Base-by-base conservation (phyloP, 2,113 vertebrate genomes). In the Rynchops niger region DNA sequence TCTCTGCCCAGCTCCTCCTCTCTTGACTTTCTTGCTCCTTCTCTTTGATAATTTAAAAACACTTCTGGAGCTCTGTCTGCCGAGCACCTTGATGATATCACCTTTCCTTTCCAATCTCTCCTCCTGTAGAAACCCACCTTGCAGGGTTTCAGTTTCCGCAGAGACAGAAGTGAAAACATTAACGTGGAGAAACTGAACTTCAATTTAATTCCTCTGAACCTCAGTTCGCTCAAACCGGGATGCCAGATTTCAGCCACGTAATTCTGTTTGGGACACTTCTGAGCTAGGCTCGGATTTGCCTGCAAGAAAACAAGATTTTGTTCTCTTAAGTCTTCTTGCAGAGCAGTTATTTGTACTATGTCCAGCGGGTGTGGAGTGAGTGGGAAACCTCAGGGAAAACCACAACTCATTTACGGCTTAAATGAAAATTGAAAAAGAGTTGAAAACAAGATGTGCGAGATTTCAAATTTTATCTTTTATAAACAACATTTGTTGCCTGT, bases 331-430 rank as follows among this genome's bases (percentile, higher is more conserved):
- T 88, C 78, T 36, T 69, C 66, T 81, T 56, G 47, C 53, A 69
- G 50, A 93, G 40, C 52, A 42, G n/a, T 92, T 88, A 59, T 88
- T 92, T 86, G 67, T 92, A 42, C 25, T 10, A 6, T 50, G 56
- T 71, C 93, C 94, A 82, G 83, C 5, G 17, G 88, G 82, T 3
- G 4, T 52, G 42, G 58, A 72, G 43, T 21, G 67, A 88, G 78
- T 49, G 67, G 85, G 79, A 88, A 88, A 93, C 93, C 87, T 91
- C 58, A 52, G 86, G 87, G 82, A 58, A 82, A 96, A 92, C 49
- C 74, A 70, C 87, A 77, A 25, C 85, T 93, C 90, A 49, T 92
- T 93, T 94, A 88, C 2, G 4, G 79, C 93, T 88, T 73, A 65
- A 72, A 82, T 88, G 67, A 82, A 82, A 95, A 90, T 79, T 66